These are phyloP conservation scores for Pseudocheirus occidentalis DNA, from an alignment of 2,797 vertebrate species.

Conservation along the genomic window DNA sequence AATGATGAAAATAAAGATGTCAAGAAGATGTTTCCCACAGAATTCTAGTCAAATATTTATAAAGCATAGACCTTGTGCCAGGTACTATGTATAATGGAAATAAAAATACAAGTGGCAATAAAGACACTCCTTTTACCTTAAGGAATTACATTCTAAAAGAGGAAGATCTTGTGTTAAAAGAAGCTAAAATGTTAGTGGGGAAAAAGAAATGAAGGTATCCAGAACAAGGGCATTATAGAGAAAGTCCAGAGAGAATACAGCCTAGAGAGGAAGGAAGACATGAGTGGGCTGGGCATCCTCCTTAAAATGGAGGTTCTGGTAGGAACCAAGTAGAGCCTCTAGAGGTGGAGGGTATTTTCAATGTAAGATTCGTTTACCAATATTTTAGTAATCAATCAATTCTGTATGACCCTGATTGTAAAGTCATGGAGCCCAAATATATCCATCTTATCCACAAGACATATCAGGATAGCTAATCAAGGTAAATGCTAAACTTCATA, in stretches of 20 bases:
- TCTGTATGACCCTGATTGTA: background rate
- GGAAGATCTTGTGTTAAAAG: background rate
- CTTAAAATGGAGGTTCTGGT: background rate
- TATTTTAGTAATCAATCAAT: background rate
- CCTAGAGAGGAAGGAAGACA: background rate
- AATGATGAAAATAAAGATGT: background rate
- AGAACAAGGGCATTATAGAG: background rate
- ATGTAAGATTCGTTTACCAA: background rate
- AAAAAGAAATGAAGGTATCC: background rate
- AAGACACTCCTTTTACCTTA: background rate
- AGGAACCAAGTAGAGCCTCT: background rate
- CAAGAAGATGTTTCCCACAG: background rate
- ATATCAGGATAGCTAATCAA: background rate
- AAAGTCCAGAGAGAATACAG: background rate
- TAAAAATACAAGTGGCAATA: background rate
- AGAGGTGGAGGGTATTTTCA: background rate
- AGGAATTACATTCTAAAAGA: background rate
- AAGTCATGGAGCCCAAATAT: background rate
- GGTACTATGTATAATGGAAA: background rate
- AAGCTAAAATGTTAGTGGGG: background rate
- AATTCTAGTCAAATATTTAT: background rate
- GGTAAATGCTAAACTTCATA: background rate
- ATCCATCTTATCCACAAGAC: background rate
- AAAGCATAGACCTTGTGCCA: background rate
- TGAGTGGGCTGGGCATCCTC: background rate